Percentiles rank a stretch among this genome's conserved stretches.
Evolutionary conservation across 1,140 invertebrate species (phyloP).

Genomic region (Camponotus floridanus): DNA sequence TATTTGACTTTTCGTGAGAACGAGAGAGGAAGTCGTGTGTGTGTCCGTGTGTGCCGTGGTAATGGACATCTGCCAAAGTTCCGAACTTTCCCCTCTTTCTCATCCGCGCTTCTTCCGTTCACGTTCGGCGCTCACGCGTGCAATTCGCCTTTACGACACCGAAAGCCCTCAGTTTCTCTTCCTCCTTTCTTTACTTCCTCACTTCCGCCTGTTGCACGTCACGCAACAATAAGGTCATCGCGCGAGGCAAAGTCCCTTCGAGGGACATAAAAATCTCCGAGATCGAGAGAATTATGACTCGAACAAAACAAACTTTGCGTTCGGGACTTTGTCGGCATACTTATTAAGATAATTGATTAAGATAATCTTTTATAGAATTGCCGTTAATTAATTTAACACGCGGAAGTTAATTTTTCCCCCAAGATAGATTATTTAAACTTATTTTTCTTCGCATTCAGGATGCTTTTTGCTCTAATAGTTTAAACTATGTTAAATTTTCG

Average conservation of each 20-base stretch:
- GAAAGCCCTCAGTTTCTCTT: constrained; percentile 49
- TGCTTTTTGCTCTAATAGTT: background rate
- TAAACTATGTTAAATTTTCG: background rate
- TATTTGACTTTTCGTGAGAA: constrained; percentile 69
- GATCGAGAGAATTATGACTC: constrained; percentile 11
- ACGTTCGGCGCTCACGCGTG: constrained; percentile 44
- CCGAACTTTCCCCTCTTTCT: constrained; percentile 72
- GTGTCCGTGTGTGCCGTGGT: constrained; percentile 29
- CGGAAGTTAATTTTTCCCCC: background rate
- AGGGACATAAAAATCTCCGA: constrained; percentile 7
- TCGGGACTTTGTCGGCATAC: background rate
- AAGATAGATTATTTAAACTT: background rate
- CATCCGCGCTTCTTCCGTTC: constrained; percentile 61
- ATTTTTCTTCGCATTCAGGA: background rate
- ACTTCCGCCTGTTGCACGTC: constrained; percentile 73
- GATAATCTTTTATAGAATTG: background rate
- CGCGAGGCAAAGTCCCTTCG: constrained; percentile 54
- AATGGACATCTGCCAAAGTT: constrained; percentile 73
- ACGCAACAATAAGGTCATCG: constrained; percentile 78
- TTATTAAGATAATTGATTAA: background rate
- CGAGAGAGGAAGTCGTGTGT: constrained; percentile 55
- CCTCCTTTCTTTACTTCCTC: constrained; percentile 75
- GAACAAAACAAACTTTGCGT: constrained; percentile 26
- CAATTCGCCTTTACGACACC: constrained; percentile 49
- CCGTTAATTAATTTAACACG: background rate